Conservation (phyloP, 2,888 invertebrate genomes). For the Chaitophorus viminalis region DNA sequence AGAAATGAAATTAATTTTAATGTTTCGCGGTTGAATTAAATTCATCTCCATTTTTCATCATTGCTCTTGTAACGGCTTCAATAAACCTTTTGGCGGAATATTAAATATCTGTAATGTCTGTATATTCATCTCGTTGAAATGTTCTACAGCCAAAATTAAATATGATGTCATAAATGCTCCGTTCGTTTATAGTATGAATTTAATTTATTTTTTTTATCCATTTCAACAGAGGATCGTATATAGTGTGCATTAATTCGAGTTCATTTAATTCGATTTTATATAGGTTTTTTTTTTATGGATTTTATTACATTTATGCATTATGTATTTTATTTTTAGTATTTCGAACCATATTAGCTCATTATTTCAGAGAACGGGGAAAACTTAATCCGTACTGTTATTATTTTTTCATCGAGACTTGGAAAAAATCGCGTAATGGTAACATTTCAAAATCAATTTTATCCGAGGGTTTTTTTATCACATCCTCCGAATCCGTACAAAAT, state of each 20-base stretch:
- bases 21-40: neutral
- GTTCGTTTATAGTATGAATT: neutral
- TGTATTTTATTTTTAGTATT: neutral
- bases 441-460: too few relatives aligned
- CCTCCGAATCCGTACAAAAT: too few relatives aligned
- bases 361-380: too few relatives aligned
- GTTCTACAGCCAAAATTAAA: neutral
- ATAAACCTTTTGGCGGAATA: slow-evolving; percentile 26
- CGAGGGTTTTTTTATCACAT: too few relatives aligned
- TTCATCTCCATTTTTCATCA: slow-evolving; percentile 28
- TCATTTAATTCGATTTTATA: neutral
- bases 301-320: neutral
- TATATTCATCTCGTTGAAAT: slow-evolving; percentile 16
- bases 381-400: too few relatives aligned
- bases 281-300: neutral
- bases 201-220: neutral
- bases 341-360: neutral
- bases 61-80: neutral
- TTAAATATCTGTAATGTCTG: neutral
- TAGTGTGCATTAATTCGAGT: neutral
- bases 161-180: neutral
- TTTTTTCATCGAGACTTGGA: too few relatives aligned
- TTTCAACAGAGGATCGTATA: too few relatives aligned
- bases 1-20: slow-evolving; percentile 9
- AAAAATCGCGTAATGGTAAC: too few relatives aligned